Evolutionary conservation across 2,797 vertebrate genomes (phyloP).

Genomic region (Phoxinus dragarum): DNA sequence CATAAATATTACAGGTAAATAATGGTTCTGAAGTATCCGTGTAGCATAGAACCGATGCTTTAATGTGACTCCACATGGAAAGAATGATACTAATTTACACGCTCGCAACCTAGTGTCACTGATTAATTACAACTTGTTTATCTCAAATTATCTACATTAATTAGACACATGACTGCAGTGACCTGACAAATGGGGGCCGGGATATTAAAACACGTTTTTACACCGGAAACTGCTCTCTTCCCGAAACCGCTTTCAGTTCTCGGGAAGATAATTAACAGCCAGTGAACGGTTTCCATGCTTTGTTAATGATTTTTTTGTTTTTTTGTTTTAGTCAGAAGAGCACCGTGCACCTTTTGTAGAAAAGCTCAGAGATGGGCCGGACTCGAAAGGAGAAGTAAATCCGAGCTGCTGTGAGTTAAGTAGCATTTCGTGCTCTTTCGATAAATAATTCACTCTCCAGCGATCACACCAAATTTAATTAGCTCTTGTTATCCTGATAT

Average conservation of each 20-base stretch:
- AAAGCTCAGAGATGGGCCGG: conserved; percentile 47
- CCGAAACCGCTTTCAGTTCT: not conserved
- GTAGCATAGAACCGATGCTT: not conserved
- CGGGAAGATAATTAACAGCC: conserved; percentile 14
- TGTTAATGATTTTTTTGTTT: conserved; percentile 11
- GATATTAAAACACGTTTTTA: conserved; percentile 18
- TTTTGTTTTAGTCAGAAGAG: conserved; percentile 3
- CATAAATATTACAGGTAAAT: conserved; percentile 42
- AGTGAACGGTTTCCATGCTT: not conserved
- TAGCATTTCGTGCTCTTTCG: conserved; percentile 74
- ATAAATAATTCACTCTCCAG: conserved; percentile 81
- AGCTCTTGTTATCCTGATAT: conserved; percentile 75
- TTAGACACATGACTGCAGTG: conserved; percentile 31
- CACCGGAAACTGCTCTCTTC: not conserved
- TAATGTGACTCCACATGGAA: conserved; percentile 13
- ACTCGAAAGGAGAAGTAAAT: conserved; percentile 58
- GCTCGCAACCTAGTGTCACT: conserved; percentile 34
- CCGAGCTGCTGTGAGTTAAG: conserved; percentile 57
- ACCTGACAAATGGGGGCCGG: conserved; percentile 27
- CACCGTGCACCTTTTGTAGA: conserved; percentile 30
- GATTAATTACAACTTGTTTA: conserved; percentile 53
- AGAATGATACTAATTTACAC: conserved; percentile 30
- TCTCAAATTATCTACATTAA: conserved; percentile 45
- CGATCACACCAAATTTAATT: conserved; percentile 84
- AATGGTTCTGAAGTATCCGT: conserved; percentile 4